Evolutionary conservation across 2,113 vertebrate species (phyloP).

Genomic region (Myrmecophaga tridactyla): DNA sequence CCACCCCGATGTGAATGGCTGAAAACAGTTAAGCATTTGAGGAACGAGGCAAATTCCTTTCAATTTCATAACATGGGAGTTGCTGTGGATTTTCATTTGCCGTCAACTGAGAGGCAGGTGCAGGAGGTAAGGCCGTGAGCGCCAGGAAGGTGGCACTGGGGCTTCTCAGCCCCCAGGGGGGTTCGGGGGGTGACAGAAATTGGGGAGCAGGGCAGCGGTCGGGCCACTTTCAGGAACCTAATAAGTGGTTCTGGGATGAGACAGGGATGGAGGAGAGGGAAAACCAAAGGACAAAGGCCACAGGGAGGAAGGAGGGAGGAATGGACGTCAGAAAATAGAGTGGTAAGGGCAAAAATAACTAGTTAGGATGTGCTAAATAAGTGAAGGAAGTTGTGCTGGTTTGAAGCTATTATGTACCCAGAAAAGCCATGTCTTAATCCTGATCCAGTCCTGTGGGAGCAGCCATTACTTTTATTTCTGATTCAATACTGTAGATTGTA

Average conservation of each 20-base stretch:
- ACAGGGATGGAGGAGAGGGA: fast-evolving
- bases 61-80: background rate
- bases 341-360: background rate
- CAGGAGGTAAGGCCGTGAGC: background rate
- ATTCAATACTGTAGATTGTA: too few species aligned
- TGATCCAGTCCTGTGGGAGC: too few species aligned
- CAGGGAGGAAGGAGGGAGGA: background rate
- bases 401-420: too few species aligned
- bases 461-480: too few species aligned
- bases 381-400: background rate
- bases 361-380: background rate
- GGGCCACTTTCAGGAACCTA: too few species aligned
- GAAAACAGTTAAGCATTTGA: background rate
- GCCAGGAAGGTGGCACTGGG: background rate
- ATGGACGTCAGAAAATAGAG: too few species aligned
- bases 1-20: background rate
- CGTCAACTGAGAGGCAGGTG: background rate
- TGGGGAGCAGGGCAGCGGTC: too few species aligned
- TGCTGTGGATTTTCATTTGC: background rate
- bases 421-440: too few species aligned
- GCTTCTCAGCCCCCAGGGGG: background rate
- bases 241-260: background rate
- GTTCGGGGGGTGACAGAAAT: too few species aligned
- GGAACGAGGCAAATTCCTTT: fast-evolving
- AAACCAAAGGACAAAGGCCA: background rate